Percentiles rank a stretch among this genome's conserved stretches.
phyloP scores from a whole-genome alignment of 2,888 invertebrate genomes.

The Clivina fossor region DNA sequence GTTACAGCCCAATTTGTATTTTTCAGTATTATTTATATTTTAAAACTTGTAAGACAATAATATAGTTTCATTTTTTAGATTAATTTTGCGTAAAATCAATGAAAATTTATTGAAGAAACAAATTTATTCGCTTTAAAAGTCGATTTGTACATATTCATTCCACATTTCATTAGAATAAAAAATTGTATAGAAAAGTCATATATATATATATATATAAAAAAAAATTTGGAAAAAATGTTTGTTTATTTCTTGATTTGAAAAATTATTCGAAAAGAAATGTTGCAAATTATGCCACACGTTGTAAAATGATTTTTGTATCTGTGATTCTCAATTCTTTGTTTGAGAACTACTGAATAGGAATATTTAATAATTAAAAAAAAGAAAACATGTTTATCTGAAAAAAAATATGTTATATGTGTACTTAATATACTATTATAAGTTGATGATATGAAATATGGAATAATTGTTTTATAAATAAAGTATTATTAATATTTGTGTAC shows the following conservation, averaged over 20 bases:
- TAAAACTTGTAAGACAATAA: constrained; percentile 16
- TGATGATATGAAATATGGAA: constrained; percentile 46
- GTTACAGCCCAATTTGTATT: no score
- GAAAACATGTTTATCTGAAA: constrained; percentile 39
- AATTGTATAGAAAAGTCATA: constrained; percentile 24
- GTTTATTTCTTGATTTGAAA: neutral
- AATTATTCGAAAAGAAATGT: neutral
- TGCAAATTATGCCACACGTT: neutral
- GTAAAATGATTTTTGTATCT: constrained; percentile 26
- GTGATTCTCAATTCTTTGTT: constrained; percentile 31
- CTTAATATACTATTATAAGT: constrained; percentile 49
- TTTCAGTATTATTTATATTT: constrained; percentile 1
- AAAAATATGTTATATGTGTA: constrained; percentile 50
- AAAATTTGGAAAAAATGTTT: no score
- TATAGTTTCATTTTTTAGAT: constrained; percentile 3
- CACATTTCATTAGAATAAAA: constrained; percentile 17
- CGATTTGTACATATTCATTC: constrained; percentile 26
- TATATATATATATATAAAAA: constrained; percentile 6
- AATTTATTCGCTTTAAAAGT: constrained; percentile 12
- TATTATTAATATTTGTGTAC: constrained; percentile 31
- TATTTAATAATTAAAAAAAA: constrained; percentile 11
- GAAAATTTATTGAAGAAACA: constrained; percentile 14
- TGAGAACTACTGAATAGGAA: constrained; percentile 30
- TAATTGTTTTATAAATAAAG: constrained; percentile 54
- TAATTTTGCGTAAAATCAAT: constrained; percentile 1